Evolutionary conservation across 2,888 invertebrate species (phyloP), one percentile per base, ranked within the genome.

Genomic region (Drosophila tanythrix): DNA sequence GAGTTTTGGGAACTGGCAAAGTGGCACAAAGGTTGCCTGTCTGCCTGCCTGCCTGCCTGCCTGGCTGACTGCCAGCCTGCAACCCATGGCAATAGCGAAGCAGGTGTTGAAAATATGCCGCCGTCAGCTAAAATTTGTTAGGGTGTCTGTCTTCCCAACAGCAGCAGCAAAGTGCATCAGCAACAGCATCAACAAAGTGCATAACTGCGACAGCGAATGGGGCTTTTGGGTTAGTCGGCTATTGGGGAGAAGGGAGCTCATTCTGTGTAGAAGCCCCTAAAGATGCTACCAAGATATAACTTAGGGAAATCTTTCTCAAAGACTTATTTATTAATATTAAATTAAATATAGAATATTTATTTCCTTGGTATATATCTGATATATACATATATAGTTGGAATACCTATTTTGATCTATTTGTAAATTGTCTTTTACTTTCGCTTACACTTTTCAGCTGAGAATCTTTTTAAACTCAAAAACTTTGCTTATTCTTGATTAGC

Each of bases 1-100:
- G 87, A 85, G 89, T 88, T 85, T 85, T 85, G 89, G 89, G 89
- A 85, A 85, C 88, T 88, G 84, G 85, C 89, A 87, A 87, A 87
- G 89, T 87, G 81, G 87, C 87, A 87, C 87, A 87, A 87, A 87
- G 87, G 87, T 87, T 87, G 88, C 89, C 81, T 67, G 85, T 66
- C 70, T 78, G 81, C 64, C 70, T 81, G 81, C 58, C 70, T 71
- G 56, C 36, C 70, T 56, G 27, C 2, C 27, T 63, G 79, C 72
- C 75, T 72, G 60, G 48, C 68, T 73, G 46, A 25, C 46, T 46
- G 46, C 46, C 8, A 46, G 46, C 65, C 77, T 75, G 71, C 65
- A 70, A 53, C 58, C 53, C n/a, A 61, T 62, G 53, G 74, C 81
- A 76, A 79, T 80, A 84, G 76, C 70, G 62, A 69, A 85, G 83